phyloP scores from a whole-genome alignment of 2,113 vertebrate genomes.

The Anoplopoma fimbria region DNA sequence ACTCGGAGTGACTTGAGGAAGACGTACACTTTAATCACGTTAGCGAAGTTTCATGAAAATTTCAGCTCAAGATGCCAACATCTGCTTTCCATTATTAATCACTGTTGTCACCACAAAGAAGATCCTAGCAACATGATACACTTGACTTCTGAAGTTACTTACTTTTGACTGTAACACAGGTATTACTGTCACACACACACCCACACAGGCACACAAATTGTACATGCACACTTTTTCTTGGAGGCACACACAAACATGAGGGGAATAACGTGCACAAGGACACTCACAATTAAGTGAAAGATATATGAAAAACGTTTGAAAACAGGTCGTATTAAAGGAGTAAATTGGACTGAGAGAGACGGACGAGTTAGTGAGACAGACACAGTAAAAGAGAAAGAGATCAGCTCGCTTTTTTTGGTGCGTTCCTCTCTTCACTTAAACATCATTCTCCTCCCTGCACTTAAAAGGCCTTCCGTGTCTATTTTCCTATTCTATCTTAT shows the following conservation, averaged over 20 bases:
- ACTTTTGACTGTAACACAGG: conserved; percentile 73
- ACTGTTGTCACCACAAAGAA: conserved; percentile 79
- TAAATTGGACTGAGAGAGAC: conserved; percentile 44
- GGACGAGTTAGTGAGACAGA: conserved; percentile 42
- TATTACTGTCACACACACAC: conserved; percentile 53
- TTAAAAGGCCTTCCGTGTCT: conserved; percentile 78
- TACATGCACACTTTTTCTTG: neutral
- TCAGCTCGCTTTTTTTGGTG: conserved; percentile 21
- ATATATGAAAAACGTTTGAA: conserved; percentile 28
- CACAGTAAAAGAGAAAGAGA: conserved; percentile 68
- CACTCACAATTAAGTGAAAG: conserved; percentile 30
- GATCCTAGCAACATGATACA: conserved; percentile 72
- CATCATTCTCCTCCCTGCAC: conserved; percentile 71
- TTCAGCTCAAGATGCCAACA: conserved; percentile 80
- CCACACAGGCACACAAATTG: neutral
- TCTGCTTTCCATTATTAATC: conserved; percentile 83
- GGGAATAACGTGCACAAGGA: conserved; percentile 2
- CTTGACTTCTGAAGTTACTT: conserved; percentile 79
- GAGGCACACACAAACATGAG: conserved; percentile 3
- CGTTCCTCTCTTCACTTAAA: conserved; percentile 62
- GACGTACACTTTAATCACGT: conserved; percentile 83
- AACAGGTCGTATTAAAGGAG: conserved; percentile 34
- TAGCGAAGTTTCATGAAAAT: conserved; percentile 82
- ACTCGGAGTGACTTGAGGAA: conserved; percentile 79
- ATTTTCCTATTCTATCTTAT: conserved; percentile 82